A percentile compares a stretch with the other conserved stretches of the same genome.
These are phyloP conservation scores for Gavialis gangeticus DNA, from an alignment of 2,113 vertebrate genomes.

Conservation along the genomic window DNA sequence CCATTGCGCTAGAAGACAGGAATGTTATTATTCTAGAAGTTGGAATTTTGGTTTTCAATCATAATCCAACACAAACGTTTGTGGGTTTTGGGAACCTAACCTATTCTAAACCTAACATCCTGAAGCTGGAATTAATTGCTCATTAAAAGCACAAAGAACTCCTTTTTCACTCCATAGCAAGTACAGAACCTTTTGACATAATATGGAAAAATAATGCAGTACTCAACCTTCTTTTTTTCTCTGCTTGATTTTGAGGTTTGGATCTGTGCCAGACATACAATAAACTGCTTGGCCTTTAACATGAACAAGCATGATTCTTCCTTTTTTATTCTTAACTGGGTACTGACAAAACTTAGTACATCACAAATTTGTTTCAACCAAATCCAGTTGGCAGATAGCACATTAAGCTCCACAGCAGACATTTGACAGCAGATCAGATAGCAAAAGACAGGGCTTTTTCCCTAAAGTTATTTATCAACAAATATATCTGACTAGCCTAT, in stretches of 20 bases:
- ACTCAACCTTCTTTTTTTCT: constrained; percentile 68
- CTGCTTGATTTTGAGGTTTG: constrained; percentile 76
- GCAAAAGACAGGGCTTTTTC: constrained; percentile 29
- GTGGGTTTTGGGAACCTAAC: constrained; percentile 76
- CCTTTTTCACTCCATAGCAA: constrained; percentile 73
- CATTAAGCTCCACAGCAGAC: background rate
- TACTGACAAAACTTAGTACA: constrained; percentile 67
- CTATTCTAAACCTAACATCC: constrained; percentile 78
- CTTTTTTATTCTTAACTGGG: constrained; percentile 50
- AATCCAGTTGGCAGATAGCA: constrained; percentile 6
- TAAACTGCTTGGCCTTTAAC: constrained; percentile 75
- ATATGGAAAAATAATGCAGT: constrained; percentile 82
- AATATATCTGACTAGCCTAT: constrained; percentile 42
- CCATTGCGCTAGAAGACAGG: constrained; percentile 81
- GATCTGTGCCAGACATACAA: constrained; percentile 72
- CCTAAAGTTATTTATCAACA: constrained; percentile 46
- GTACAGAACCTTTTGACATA: constrained; percentile 72
- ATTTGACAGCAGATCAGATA: constrained; percentile 15
- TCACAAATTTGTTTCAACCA: constrained; percentile 48
- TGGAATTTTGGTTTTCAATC: constrained; percentile 81
- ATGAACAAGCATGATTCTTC: constrained; percentile 70
- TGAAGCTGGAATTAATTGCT: constrained; percentile 83
- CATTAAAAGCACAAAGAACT: constrained; percentile 80
- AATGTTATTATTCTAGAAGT: constrained; percentile 82
- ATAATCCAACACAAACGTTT: constrained; percentile 81